A percentile compares a stretch with the other conserved stretches of the same genome.
These are phyloP conservation scores for Ploceus nigricollis DNA, from an alignment of 2,113 vertebrate genomes.

Conservation along the genomic window DNA sequence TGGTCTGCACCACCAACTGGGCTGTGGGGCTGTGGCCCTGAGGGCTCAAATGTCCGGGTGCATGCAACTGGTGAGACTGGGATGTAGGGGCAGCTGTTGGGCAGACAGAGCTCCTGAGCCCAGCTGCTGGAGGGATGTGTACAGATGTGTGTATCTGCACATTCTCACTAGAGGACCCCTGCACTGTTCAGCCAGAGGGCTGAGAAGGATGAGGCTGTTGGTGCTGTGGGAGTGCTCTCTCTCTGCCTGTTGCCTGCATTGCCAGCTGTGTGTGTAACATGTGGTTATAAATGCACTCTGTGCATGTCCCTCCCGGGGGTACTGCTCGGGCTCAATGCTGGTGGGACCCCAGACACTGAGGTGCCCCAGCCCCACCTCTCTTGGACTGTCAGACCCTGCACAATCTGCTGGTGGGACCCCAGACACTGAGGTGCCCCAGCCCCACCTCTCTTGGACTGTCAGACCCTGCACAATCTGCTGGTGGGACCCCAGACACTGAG, in stretches of 20 bases:
- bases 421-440: not conserved
- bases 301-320: rapidly evolving
- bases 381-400: not conserved
- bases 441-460: not conserved
- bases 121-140: not conserved
- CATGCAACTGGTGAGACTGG: not conserved
- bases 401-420: not conserved
- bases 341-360: not conserved
- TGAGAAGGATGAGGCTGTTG: not conserved
- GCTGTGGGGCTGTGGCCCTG: not conserved
- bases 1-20: not conserved
- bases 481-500: not conserved
- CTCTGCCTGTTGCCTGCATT: not conserved
- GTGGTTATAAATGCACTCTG: not conserved
- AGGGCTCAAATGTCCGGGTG: not conserved
- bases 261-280: not conserved
- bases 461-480: no score
- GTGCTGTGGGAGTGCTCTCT: not conserved
- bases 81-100: not conserved
- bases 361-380: not conserved
- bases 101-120: not conserved
- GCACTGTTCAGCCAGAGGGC: not conserved
- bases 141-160: no score
- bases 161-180: not conserved
- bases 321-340: not conserved